A percentile compares a stretch with the other conserved stretches of the same genome.
Evolutionary conservation across 1,140 invertebrate genomes (phyloP).

Genomic region (Achroia grisella): DNA sequence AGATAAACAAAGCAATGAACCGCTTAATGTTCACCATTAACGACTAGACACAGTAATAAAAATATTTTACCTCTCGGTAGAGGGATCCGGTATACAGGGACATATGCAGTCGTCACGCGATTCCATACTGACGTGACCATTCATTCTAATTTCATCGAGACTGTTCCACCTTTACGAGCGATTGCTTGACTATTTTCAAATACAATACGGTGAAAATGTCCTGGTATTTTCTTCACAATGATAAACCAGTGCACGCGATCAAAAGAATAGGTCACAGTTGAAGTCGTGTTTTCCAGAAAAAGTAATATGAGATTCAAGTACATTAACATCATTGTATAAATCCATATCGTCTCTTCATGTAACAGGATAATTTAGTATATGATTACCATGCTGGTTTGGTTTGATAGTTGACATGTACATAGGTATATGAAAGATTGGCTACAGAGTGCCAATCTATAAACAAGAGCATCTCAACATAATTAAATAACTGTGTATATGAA

Average conservation of each 20-base stretch:
- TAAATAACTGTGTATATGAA: no score
- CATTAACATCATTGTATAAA: no score
- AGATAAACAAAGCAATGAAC: constrained; percentile 42
- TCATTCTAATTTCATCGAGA: constrained; percentile 47
- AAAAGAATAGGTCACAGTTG: no score
- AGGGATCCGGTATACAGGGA: constrained; percentile 14
- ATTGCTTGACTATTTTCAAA: constrained; percentile 12
- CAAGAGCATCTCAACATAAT: no score
- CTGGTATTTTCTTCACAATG: constrained; percentile 13
- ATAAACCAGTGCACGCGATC: constrained; percentile 1
- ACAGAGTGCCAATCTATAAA: no score
- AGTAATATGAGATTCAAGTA: no score
- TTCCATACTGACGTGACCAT: constrained; percentile 30
- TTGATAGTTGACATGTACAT: no score
- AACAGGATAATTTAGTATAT: no score
- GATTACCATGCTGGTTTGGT: no score
- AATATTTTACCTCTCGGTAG: constrained; percentile 47
- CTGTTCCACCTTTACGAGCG: constrained; percentile 30
- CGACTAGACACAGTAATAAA: constrained; percentile 46
- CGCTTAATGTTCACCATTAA: constrained; percentile 41
- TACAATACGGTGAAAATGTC: constrained; percentile 5
- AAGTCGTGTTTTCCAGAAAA: no score
- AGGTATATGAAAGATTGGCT: no score
- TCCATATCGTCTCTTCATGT: no score
- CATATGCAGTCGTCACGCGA: constrained; percentile 38